phyloP scores from a whole-genome alignment of 2,113 vertebrate species.

The Podarcis muralis region DNA sequence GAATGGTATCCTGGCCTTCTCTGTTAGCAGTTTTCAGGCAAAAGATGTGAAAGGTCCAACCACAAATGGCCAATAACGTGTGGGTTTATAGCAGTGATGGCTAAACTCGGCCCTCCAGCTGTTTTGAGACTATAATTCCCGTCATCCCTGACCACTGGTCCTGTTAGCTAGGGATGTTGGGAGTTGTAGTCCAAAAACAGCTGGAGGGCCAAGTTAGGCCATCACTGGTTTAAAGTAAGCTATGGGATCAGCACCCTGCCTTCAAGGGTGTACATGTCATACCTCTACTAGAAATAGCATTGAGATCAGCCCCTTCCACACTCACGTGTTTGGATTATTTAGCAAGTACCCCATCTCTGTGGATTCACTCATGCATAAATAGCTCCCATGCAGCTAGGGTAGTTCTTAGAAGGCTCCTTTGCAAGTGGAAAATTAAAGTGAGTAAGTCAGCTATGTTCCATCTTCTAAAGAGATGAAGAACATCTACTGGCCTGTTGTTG shows the following conservation, averaged over 20 bases:
- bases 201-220: too few species aligned
- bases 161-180: too few species aligned
- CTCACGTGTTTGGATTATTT: neutral
- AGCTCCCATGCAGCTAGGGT: neutral
- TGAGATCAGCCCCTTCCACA: neutral
- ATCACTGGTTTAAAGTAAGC: too few species aligned
- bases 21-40: neutral
- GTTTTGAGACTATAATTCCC: too few species aligned
- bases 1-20: neutral
- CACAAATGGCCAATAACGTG: neutral
- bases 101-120: too few species aligned
- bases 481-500: neutral
- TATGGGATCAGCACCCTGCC: neutral
- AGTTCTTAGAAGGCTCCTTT: neutral
- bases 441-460: neutral
- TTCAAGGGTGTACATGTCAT: neutral
- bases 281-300: neutral
- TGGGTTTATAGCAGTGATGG: neutral
- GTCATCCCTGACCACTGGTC: too few species aligned
- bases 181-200: too few species aligned
- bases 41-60: neutral
- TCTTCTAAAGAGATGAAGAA: neutral
- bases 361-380: neutral
- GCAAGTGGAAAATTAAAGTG: neutral
- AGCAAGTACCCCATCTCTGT: too few species aligned